A percentile compares a stretch with the other conserved stretches of the same genome.
Evolutionary conservation across 2,113 vertebrate genomes (phyloP).

Genomic region (Burhinus oedicnemus): DNA sequence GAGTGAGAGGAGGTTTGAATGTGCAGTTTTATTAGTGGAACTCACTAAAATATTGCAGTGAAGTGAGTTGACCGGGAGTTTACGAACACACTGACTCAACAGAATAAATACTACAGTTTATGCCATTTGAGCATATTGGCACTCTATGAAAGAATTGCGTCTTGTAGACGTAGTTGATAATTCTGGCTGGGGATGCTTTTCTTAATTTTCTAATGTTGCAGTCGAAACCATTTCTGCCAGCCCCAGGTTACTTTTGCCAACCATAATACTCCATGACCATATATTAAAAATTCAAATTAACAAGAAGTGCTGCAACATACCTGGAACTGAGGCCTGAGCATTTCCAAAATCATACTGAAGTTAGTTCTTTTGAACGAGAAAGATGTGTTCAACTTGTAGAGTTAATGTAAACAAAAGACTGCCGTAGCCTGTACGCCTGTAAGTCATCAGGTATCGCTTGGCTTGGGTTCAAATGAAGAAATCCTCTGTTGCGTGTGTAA

Average conservation of each 20-base stretch:
- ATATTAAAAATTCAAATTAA: constrained; percentile 38
- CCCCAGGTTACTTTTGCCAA: constrained; percentile 25
- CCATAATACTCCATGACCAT: background rate
- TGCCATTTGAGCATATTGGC: constrained; percentile 56
- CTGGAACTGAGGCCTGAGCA: background rate
- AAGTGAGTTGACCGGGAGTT: constrained; percentile 61
- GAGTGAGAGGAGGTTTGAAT: constrained; percentile 28
- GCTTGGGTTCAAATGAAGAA: background rate
- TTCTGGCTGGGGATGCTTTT: constrained; percentile 37
- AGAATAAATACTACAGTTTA: constrained; percentile 63
- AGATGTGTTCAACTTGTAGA: background rate
- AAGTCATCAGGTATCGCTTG: no score
- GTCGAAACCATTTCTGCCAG: background rate
- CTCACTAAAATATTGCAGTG: constrained; percentile 51
- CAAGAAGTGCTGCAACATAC: background rate
- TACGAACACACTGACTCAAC: constrained; percentile 53
- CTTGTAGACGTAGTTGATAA: constrained; percentile 9
- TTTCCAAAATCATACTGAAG: background rate
- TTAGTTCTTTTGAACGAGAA: background rate
- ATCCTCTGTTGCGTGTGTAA: background rate
- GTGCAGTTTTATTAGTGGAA: constrained; percentile 49
- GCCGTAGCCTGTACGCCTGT: accelerated
- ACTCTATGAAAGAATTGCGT: constrained; percentile 65
- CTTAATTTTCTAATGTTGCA: background rate
- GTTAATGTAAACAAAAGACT: background rate